Conservation (phyloP, 1,140 invertebrate species). For the Ruditapes philippinarum region DNA sequence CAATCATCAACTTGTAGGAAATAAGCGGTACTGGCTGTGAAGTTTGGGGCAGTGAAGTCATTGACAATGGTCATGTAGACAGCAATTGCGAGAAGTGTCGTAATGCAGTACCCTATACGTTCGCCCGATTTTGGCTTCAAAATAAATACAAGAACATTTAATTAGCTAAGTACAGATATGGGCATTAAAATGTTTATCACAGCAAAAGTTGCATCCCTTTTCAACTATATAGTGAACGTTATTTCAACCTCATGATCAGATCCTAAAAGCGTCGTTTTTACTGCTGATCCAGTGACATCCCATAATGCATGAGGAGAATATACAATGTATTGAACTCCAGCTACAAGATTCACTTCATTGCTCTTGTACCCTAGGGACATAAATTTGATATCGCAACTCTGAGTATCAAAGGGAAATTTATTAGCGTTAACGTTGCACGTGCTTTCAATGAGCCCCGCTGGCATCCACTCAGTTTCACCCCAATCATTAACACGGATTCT, state of each 20-base stretch:
- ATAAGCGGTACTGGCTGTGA: conserved; percentile 87
- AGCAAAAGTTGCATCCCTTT: conserved; percentile 84
- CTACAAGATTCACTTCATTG: conserved; percentile 18
- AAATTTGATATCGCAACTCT: conserved; percentile 99
- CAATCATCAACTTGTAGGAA: conserved; percentile 62
- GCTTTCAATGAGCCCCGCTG: neutral
- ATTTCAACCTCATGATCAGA: neutral
- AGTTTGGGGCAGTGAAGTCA: conserved; percentile 89
- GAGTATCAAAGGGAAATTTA: conserved; percentile 98
- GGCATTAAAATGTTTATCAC: conserved; percentile 89
- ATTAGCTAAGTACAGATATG: conserved; percentile 88
- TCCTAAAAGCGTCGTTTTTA: neutral
- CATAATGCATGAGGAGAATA: conserved; percentile 15
- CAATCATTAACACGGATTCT: neutral
- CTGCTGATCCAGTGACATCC: neutral
- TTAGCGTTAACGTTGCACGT: conserved; percentile 98
- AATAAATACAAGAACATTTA: conserved; percentile 89
- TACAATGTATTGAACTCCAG: neutral
- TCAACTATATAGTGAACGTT: conserved; percentile 52
- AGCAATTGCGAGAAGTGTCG: conserved; percentile 88
- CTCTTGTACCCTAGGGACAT: conserved; percentile 93
- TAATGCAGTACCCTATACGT: conserved; percentile 88
- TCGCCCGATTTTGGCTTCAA: conserved; percentile 89
- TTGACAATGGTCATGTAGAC: conserved; percentile 89
- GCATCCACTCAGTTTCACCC: neutral